Percentiles rank a stretch among this genome's conserved stretches.
These are phyloP conservation scores for Ephialtes manifestator DNA, from an alignment of 2,888 invertebrate genomes.

Conservation along the genomic window DNA sequence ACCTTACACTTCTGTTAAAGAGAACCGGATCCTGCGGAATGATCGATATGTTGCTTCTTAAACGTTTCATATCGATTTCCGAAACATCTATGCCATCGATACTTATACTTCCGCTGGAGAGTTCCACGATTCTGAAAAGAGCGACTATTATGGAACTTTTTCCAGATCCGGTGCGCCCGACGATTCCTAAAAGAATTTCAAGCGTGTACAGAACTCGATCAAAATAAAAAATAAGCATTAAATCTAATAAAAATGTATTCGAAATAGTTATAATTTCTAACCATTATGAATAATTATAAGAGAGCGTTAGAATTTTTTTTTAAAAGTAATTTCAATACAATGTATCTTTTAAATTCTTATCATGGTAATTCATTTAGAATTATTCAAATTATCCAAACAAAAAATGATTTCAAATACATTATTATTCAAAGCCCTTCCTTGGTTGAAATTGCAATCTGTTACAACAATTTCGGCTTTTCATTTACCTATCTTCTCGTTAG, in stretches of 20 bases:
- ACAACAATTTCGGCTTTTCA: neutral
- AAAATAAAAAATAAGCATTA: neutral
- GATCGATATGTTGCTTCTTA: slow-evolving; percentile 87
- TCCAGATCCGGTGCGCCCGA: slow-evolving; percentile 87
- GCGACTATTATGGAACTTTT: slow-evolving; percentile 88
- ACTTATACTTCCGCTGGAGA: slow-evolving; percentile 86
- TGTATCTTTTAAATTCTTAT: too few species aligned
- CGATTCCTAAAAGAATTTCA: slow-evolving; percentile 82
- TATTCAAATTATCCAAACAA: neutral
- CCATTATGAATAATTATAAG: too few species aligned
- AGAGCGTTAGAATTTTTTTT: too few species aligned
- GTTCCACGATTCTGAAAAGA: slow-evolving; percentile 88
- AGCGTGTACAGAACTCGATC: neutral
- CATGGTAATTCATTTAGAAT: too few species aligned
- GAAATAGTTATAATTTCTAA: too few species aligned
- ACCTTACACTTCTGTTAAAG: slow-evolving; percentile 88
- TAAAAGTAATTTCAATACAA: too few species aligned
- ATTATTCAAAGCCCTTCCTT: too few species aligned
- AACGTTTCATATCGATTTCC: slow-evolving; percentile 81
- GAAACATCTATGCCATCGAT: slow-evolving; percentile 87
- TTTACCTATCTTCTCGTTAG: slow-evolving; percentile 88
- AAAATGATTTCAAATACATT: neutral
- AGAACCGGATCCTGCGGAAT: slow-evolving; percentile 90
- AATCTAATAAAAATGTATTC: neutral
- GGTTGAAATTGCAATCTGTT: neutral